Evolutionary conservation across 2,113 vertebrate genomes (phyloP).

Genomic region (Cebus imitator): DNA sequence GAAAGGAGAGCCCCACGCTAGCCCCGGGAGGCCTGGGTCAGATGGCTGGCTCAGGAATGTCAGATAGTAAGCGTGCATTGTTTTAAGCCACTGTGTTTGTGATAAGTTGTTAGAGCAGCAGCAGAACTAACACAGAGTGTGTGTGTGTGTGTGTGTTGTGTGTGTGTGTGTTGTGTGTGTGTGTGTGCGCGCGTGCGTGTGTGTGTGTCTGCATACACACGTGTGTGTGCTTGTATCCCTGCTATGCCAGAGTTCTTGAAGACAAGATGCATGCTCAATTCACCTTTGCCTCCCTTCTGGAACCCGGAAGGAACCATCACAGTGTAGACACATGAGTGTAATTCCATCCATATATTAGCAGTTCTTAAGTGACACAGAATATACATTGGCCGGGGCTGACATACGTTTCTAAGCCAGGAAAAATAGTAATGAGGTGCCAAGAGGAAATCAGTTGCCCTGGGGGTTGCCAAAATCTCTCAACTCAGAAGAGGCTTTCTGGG

Average conservation of each 20-base stretch:
- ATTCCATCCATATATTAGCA: rapidly evolving
- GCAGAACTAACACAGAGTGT: rapidly evolving
- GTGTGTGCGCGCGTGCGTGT: rapidly evolving
- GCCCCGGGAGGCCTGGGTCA: neutral
- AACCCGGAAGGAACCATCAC: neutral
- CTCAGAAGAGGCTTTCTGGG: neutral
- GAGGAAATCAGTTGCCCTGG: rapidly evolving
- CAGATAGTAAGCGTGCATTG: neutral
- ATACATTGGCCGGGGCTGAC: rapidly evolving
- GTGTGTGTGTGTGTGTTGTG: rapidly evolving
- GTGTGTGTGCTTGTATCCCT: rapidly evolving
- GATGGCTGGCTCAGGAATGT: rapidly evolving
- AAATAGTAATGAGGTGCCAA: neutral
- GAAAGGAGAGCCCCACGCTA: rapidly evolving
- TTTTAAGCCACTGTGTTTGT: neutral
- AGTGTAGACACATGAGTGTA: too few relatives aligned
- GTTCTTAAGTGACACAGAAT: neutral
- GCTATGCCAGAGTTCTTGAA: neutral
- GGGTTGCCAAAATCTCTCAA: neutral
- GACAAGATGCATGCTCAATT: rapidly evolving
- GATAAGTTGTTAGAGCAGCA: rapidly evolving
- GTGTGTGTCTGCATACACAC: rapidly evolving
- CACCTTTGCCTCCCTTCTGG: neutral
- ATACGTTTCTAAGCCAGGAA: rapidly evolving
- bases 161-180: rapidly evolving